Evolutionary conservation across 2,888 invertebrate species (phyloP), one percentile per base, ranked within the genome.

Genomic region (Polyploca ridens): DNA sequence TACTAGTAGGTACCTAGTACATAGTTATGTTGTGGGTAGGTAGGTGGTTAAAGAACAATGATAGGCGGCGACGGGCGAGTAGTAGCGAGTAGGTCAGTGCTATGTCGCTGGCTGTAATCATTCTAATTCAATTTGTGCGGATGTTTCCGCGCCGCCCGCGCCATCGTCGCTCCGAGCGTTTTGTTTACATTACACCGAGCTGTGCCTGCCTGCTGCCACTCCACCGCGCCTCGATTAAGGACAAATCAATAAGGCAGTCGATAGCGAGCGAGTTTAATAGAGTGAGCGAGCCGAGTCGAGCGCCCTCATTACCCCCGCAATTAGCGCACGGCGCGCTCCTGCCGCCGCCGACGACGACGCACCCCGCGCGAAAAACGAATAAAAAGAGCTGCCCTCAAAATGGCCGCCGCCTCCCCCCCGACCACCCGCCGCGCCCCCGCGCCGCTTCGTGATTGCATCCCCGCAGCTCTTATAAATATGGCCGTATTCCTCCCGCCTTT

Each of bases 341-440:
- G 90, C 87, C 86, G 84, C 90, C 90, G 90, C 87, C 86, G 84
- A 83, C 91, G 90, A 86, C 91, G 90, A 91, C 93, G 92, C 92
- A 91, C 92, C 93, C 93, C 91, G 92, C 93, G 92, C 93, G 91
- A 92, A 93, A 94, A 94, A 94, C 94, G 94, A 94, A 95, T 93
- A 93, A 94, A 94, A 94, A 95, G 95, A 95, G 95, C 95, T 95
- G 95, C 95, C 95, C 95, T 95, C 95, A 95, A 96, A 96, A 95
- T 95, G 96, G 96, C 96, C 95, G 95, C 95, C 95, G 95, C 91
- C 91, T 88, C 90, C 88, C 90, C 90, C 91, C 90, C 88, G 84
- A 78, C 82, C 87, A 79, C 90, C 90, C 87, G 85, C 85, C 88
- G 84, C 41, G 83, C 87, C 91, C 93, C 91, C 93, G 90, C 93